Evolutionary conservation across 2,888 invertebrate genomes (phyloP).

Genomic region (Ophion obscuratus): DNA sequence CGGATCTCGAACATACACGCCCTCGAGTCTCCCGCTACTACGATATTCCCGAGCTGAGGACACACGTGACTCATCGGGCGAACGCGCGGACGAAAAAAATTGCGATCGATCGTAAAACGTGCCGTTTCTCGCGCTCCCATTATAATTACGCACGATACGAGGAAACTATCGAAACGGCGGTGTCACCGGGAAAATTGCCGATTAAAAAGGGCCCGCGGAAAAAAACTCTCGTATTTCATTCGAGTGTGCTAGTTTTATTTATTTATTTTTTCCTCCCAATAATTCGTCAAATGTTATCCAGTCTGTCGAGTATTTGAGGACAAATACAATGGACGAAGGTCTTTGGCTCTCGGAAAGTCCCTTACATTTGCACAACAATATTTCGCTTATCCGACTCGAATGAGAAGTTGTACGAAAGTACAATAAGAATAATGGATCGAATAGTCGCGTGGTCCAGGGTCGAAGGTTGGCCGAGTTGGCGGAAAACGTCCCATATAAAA

Average conservation of each 20-base stretch:
- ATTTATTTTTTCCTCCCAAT: too few species aligned
- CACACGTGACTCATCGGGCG: constrained; percentile 65
- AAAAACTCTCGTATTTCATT: background rate
- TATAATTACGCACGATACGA: constrained; percentile 40
- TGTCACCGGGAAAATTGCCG: background rate
- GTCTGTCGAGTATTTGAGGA: background rate
- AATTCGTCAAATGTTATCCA: too few species aligned
- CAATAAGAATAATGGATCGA: constrained; percentile 21
- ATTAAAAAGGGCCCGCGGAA: background rate
- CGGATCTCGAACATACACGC: constrained; percentile 2
- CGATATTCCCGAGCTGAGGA: constrained; percentile 48
- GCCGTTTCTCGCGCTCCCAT: constrained; percentile 53
- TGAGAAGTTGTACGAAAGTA: background rate
- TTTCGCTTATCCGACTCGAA: constrained; percentile 10
- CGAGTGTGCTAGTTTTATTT: background rate
- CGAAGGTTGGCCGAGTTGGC: constrained; percentile 34
- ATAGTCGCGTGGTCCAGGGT: background rate
- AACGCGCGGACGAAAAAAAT: constrained; percentile 74
- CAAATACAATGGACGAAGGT: background rate
- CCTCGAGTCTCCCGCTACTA: constrained; percentile 32
- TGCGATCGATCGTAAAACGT: constrained; percentile 79
- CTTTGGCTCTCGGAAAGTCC: background rate
- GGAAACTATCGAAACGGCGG: background rate
- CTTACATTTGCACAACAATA: constrained; percentile 3
- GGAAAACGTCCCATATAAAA: constrained; percentile 42